Base-by-base conservation (phyloP, 1,140 invertebrate species). In the Bradysia coprophila region DNA sequence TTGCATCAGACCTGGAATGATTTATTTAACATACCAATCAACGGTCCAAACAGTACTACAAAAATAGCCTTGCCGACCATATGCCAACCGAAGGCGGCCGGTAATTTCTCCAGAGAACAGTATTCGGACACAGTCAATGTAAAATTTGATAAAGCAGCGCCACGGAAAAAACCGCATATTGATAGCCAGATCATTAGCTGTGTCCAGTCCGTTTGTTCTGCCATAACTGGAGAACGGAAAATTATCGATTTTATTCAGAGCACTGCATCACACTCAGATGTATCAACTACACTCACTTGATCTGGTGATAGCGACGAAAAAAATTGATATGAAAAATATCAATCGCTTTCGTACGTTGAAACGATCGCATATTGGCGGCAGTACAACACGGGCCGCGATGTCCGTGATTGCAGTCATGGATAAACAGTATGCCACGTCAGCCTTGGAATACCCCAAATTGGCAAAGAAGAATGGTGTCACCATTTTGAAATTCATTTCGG, bases 281-380 rank as follows among this genome's bases (percentile, higher is more conserved):
- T n/a, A n/a, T n/a, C n/a, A n/a, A n/a, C n/a, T n/a, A n/a, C n/a
- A 71, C 67, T 72, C 57, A 83, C 80, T 68, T 49, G 78, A 81
- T 59, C 80, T 65, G 18, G 73, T 73, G 28, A 73, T 66, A 21
- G 73, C 75, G 46, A 81, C 65, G 50, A 77, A 68, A 44, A 81
- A 66, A 10, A 73, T 68, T 16, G 72, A 75, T 11, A 75, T 49
- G 53, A 79, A 72, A 47, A 82, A 80, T 15, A 80, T 66, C 43
- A 68, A 69, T 48, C 78, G 71, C 58, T 79, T 79, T 23, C 71
- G 72, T 39, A 77, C 69, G 18, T 66, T 65, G 6, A 64, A 69
- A 36, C 69, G 67, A 52, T 81, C 78, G 48, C 76, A 79, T 38
- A 83, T 70, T 4, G 77, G 76, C 3, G 80, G 78, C 44, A 83